phyloP scores from a whole-genome alignment of 2,113 vertebrate species.

The Gila orcuttii region DNA sequence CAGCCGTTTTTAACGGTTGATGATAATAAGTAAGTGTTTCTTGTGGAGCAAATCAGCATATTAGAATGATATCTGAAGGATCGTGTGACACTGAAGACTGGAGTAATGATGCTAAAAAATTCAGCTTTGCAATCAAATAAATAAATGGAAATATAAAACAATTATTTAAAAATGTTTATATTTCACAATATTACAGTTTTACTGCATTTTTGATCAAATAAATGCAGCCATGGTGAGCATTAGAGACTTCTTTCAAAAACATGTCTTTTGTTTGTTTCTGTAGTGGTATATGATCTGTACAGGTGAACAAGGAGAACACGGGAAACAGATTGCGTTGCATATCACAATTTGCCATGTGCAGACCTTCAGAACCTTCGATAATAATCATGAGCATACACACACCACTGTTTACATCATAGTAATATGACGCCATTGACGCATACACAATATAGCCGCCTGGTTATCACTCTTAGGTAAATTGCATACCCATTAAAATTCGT shows the following conservation, averaged over 20 bases:
- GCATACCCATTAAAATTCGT: conserved; percentile 15
- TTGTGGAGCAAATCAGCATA: neutral
- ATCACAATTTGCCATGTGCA: neutral
- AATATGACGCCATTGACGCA: neutral
- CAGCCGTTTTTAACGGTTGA: neutral
- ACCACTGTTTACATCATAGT: neutral
- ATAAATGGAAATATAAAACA: neutral
- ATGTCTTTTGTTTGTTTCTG: neutral
- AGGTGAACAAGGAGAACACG: neutral
- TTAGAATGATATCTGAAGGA: neutral
- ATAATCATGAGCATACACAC: neutral
- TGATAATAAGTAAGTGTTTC: neutral
- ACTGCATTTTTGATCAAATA: neutral
- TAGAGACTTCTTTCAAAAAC: neutral
- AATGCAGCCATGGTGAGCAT: neutral
- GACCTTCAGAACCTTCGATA: neutral
- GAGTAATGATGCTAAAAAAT: neutral
- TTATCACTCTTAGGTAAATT: conserved; percentile 28
- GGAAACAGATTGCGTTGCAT: neutral
- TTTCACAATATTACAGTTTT: neutral
- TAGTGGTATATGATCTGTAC: neutral
- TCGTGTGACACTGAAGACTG: neutral
- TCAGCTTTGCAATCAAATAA: too few species aligned
- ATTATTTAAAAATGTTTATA: neutral
- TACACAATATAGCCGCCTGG: conserved; percentile 11